These are phyloP conservation scores for Endomychus coccineus DNA, from an alignment of 2,888 invertebrate genomes.

Conservation along the genomic window DNA sequence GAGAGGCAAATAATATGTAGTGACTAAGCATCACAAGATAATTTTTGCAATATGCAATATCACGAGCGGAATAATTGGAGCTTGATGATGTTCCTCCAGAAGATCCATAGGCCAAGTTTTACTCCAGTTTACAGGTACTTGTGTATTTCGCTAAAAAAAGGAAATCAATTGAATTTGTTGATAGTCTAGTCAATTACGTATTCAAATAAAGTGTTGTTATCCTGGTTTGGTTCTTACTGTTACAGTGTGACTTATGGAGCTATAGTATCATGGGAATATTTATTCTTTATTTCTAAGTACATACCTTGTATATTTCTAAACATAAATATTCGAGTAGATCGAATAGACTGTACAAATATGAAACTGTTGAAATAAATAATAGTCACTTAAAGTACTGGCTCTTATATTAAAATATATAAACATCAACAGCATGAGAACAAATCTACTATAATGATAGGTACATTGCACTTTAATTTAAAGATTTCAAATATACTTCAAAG, in stretches of 20 bases:
- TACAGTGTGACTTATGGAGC: not conserved
- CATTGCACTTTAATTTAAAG: constrained; percentile 34
- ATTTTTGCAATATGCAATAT: no score
- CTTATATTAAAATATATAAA: constrained; percentile 46
- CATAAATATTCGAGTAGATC: constrained; percentile 26
- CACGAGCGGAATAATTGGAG: no score
- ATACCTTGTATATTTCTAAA: constrained; percentile 22
- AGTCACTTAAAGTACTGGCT: constrained; percentile 45
- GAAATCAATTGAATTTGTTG: no score
- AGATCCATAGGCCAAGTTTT: no score
- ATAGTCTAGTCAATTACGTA: no score
- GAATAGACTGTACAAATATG: constrained; percentile 39
- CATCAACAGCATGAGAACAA: constrained; percentile 43
- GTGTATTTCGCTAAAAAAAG: no score
- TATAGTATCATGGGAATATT: constrained; percentile 13
- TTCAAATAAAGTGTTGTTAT: no score
- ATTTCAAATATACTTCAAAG: constrained; percentile 9
- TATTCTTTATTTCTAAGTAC: constrained; percentile 29
- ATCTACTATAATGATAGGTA: constrained; percentile 24
- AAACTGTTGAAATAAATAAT: constrained; percentile 40
- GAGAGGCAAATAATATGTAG: no score
- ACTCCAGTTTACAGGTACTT: no score
- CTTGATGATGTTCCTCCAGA: no score
- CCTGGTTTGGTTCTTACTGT: no score
- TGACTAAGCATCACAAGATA: no score